phyloP scores from a whole-genome alignment of 2,113 vertebrate genomes.

The Platichthys flesus region DNA sequence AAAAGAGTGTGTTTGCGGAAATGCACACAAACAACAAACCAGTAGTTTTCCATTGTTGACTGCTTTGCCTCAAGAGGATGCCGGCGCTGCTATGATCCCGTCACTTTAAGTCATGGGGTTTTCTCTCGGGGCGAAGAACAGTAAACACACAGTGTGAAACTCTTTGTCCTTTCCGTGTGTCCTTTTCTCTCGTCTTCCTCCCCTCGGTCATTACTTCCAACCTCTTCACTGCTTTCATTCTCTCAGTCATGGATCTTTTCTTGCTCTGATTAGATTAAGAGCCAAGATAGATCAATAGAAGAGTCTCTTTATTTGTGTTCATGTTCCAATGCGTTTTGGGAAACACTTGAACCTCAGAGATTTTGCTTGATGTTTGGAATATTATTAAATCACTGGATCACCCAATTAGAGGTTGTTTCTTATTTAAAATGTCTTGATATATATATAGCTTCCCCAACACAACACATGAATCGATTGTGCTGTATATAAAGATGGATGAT shows the following conservation, averaged over 20 bases:
- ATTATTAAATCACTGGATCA: too few species aligned
- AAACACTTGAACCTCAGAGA: not conserved
- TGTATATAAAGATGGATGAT: too few species aligned
- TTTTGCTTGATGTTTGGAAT: too few species aligned
- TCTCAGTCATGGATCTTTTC: constrained; percentile 3
- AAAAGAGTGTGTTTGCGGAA: constrained; percentile 7
- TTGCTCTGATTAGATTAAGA: not conserved
- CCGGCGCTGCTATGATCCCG: constrained; percentile 32
- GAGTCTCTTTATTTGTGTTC: not conserved
- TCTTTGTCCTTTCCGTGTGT: constrained; percentile 1
- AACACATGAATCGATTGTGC: too few species aligned
- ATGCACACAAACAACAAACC: constrained; percentile 15
- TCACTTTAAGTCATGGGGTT: constrained; percentile 41
- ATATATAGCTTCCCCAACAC: too few species aligned
- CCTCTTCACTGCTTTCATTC: not conserved
- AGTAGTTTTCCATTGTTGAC: constrained; percentile 41
- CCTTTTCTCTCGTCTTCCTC: not conserved
- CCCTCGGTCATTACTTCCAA: not conserved
- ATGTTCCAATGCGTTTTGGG: not conserved
- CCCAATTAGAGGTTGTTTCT: too few species aligned
- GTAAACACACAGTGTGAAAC: constrained; percentile 31
- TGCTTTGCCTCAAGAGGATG: constrained; percentile 41
- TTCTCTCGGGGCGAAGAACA: constrained; percentile 33
- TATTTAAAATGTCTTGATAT: too few species aligned
- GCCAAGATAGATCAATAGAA: not conserved